Evolutionary conservation across 2,113 vertebrate species (phyloP).

Genomic region (Podarcis raffonei): DNA sequence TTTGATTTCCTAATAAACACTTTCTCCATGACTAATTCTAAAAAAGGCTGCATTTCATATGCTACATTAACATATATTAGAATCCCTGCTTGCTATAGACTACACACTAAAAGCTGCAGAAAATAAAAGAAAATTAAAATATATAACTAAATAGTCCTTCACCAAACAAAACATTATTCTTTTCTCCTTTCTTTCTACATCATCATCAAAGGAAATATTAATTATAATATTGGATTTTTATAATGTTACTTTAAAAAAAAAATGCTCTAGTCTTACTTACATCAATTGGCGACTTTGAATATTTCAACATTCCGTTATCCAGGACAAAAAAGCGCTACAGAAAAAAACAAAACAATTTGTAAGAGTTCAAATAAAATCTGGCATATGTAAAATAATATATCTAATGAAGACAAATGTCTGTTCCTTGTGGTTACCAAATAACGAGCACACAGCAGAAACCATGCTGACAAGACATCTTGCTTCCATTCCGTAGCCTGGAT

Average conservation of each 20-base stretch:
- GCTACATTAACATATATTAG: background rate
- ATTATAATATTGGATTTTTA: background rate
- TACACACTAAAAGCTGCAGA: too few species aligned
- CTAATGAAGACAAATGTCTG: slow-evolving; percentile 4
- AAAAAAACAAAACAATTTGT: slow-evolving; percentile 26
- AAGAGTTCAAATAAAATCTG: slow-evolving; percentile 30
- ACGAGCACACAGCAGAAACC: background rate
- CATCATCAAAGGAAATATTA: background rate
- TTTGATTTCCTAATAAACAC: background rate
- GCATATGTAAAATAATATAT: slow-evolving; percentile 12
- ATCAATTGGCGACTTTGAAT: slow-evolving; percentile 97
- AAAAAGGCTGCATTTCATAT: background rate
- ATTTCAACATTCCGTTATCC: slow-evolving; percentile 98
- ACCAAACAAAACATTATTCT: background rate
- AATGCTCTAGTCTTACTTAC: slow-evolving; percentile 83
- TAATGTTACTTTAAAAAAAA: slow-evolving; percentile 42
- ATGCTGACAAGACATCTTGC: background rate
- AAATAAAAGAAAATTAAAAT: too few species aligned
- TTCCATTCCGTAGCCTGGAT: too few species aligned
- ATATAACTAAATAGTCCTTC: too few species aligned
- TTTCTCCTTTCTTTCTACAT: background rate
- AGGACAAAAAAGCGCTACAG: slow-evolving; percentile 96
- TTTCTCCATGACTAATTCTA: background rate
- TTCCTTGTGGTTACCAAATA: background rate
- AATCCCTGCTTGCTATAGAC: background rate